Base-by-base conservation (phyloP, 2,113 vertebrate species). In the Bubo bubo region DNA sequence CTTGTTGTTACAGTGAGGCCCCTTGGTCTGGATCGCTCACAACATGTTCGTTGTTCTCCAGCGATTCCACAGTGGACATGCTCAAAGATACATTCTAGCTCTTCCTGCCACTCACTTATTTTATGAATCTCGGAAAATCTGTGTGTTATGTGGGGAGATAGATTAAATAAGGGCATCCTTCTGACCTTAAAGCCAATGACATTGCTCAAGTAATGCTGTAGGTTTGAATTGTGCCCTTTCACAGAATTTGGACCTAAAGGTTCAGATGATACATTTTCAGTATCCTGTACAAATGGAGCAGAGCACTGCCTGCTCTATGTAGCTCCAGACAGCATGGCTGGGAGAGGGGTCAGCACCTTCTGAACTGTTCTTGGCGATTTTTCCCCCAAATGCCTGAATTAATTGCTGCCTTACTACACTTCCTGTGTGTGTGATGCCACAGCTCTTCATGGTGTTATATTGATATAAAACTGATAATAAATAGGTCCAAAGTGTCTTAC, bases 321-420 rank as follows among this genome's bases (percentile, higher is more conserved):
- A n/a, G 8, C 23, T 63, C 39, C 37, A 41, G 85, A n/a, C 24
- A 66, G 32, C 15, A 1, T 5, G 20, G n/a, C 37, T 82, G 53
- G 39, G 37, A 75, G 58, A 43, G 18, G 17, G 14, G 2, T 45
- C 49, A 76, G 58, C 77, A 68, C 24, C 30, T 89, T 49, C 70
- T 68, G 28, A 34, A 27, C 62, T 76, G 18, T 39, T 79, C 85
- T 72, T 56, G 26, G 26, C 0, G 24, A 10, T 23, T 86, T 59
- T 64, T 1, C 27, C 35, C 66, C 17, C 6, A 39, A 50, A 88
- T 50, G 74, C 93, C 87, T 80, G 27, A 63, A n/a, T 79, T 75
- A 68, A 68, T 47, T 79, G 68, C 94, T 97, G 97, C 97, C 97
- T 97, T 95, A 94, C 41, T 87, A 14, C n/a, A 6, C 12, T 83